Conservation (phyloP, 2,113 vertebrate species). For the Crypturellus undulatus region DNA sequence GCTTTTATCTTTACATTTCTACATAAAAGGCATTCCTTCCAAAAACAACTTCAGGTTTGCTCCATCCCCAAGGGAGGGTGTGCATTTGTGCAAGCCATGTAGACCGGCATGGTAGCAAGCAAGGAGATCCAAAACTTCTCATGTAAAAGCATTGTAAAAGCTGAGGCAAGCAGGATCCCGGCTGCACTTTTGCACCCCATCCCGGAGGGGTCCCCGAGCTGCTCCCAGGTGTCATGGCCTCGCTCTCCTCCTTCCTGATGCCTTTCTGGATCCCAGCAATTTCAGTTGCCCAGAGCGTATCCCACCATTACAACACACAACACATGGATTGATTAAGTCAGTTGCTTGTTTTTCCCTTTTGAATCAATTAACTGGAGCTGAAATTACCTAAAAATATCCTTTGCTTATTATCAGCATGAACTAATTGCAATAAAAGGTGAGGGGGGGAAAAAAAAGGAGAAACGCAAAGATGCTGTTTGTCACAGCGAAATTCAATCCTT, state of each 20-base stretch:
- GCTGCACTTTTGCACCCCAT: not conserved
- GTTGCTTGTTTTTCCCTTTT: constrained; percentile 71
- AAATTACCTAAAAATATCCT: constrained; percentile 77
- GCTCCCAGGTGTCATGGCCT: constrained; percentile 7
- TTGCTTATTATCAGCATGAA: constrained; percentile 72
- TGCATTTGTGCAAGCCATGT: not conserved
- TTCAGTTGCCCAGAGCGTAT: constrained; percentile 44
- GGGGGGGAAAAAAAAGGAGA: not conserved
- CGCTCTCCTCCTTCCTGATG: not conserved
- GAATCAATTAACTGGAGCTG: constrained; percentile 70
- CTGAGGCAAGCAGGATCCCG: not conserved
- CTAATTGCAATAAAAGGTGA: constrained; percentile 65
- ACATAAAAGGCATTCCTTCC: not conserved
- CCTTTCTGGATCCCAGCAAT: not conserved
- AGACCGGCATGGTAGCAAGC: not conserved
- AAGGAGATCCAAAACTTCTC: not conserved
- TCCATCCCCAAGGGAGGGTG: not conserved
- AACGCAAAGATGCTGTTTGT: constrained; percentile 32
- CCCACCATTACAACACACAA: constrained; percentile 38
- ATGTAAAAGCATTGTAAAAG: not conserved
- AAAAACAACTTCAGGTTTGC: not conserved
- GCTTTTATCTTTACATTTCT: not conserved
- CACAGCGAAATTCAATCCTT: constrained; percentile 27
- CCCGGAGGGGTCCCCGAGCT: not conserved
- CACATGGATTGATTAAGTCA: constrained; percentile 71